Evolutionary conservation across 23 tunicate genomes (phyloP), one percentile per base, ranked within the genome.

Genomic region (Ciona savignyi): DNA sequence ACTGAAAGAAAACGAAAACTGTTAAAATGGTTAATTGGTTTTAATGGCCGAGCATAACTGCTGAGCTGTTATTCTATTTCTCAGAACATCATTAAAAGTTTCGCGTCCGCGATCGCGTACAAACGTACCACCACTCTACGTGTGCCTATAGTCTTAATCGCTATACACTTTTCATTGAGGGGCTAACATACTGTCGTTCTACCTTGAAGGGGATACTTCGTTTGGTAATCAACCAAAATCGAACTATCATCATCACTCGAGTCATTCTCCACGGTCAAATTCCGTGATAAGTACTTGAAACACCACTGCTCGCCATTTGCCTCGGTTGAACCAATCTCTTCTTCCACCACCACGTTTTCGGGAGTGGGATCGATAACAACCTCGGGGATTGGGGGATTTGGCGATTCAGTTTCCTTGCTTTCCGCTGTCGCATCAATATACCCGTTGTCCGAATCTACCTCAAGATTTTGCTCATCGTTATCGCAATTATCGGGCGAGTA

Each of bases 1-100:
- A 60, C 87, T 82, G 80, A 23, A 68, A 82, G 67, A 65, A 26
- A 76, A 76, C 15, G 20, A 11, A 49, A 15, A 49, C 20, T 11
- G 20, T 49, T 49, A 49, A 49, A n/a, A n/a, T n/a, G n/a, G n/a
- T n/a, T n/a, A n/a, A n/a, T n/a, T n/a, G n/a, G n/a, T n/a, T n/a
- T n/a, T n/a, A n/a, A n/a, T n/a, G n/a, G n/a, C n/a, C n/a, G n/a
- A n/a, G n/a, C n/a, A n/a, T n/a, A n/a, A n/a, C n/a, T n/a, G n/a
- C n/a, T n/a, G n/a, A n/a, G n/a, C n/a, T n/a, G n/a, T n/a, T n/a
- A n/a, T n/a, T n/a, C n/a, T n/a, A n/a, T n/a, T n/a, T n/a, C n/a
- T n/a, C n/a, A n/a, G n/a, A n/a, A n/a, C n/a, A n/a, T n/a, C n/a
- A n/a, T n/a, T n/a, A n/a, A n/a, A n/a, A n/a, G n/a, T n/a, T n/a